phyloP scores from a whole-genome alignment of 2,797 vertebrate genomes.

The Chaetophractus vellerosus region DNA sequence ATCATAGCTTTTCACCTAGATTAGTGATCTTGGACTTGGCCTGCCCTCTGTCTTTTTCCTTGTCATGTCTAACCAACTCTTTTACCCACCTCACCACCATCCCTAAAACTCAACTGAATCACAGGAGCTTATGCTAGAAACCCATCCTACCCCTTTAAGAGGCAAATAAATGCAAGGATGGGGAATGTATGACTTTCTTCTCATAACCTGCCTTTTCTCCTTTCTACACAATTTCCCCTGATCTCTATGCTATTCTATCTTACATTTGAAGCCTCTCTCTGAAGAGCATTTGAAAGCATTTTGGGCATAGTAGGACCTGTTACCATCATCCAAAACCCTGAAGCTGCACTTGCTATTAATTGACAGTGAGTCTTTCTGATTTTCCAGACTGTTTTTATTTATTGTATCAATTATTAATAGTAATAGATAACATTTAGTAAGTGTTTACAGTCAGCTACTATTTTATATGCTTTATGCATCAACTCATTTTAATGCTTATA shows the following conservation, averaged over 20 bases:
- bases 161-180: not conserved
- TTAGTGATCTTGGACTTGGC: not conserved
- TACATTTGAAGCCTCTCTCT: not conserved
- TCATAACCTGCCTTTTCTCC: not conserved
- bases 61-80: not conserved
- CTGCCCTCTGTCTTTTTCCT: not conserved
- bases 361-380: not conserved
- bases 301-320: not conserved
- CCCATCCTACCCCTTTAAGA: fast-evolving
- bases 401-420: not conserved
- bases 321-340: not conserved
- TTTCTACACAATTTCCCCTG: not conserved
- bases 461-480: not conserved
- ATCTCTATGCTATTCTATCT: not conserved
- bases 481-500: not conserved
- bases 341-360: not conserved
- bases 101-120: not conserved
- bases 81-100: not conserved
- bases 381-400: slow-evolving; percentile 2
- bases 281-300: not conserved
- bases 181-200: not conserved
- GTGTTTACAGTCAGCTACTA: not conserved
- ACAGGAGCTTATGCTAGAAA: no score
- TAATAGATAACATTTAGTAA: not conserved
- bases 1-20: not conserved